Evolutionary conservation across 2,888 invertebrate genomes (phyloP).

Genomic region (Stictocephala bisonia): DNA sequence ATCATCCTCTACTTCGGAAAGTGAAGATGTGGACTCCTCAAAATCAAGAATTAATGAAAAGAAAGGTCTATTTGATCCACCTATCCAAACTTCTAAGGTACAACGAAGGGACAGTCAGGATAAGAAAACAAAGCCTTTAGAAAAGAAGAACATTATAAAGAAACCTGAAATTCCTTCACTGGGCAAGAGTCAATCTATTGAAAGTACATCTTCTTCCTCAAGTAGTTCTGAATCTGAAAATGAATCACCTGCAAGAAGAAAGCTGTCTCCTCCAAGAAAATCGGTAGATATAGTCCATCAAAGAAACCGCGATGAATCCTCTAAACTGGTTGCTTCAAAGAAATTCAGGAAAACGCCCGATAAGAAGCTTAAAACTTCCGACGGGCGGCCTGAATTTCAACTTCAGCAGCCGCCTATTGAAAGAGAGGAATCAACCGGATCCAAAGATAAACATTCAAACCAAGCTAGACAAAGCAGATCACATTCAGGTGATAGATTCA

Average conservation of each 20-base stretch:
- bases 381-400: slow-evolving; percentile 79
- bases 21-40: slow-evolving; percentile 54
- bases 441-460: slow-evolving; percentile 61
- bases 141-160: slow-evolving; percentile 51
- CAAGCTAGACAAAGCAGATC: slow-evolving; percentile 50
- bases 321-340: slow-evolving; percentile 63
- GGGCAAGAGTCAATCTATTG: slow-evolving; percentile 79
- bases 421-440: slow-evolving; percentile 77
- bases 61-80: slow-evolving; percentile 55
- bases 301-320: slow-evolving; percentile 52
- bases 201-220: slow-evolving; percentile 70
- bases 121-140: slow-evolving; percentile 70
- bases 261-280: slow-evolving; percentile 50
- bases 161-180: slow-evolving; percentile 80
- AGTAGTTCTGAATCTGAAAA: slow-evolving; percentile 69
- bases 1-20: slow-evolving; percentile 65
- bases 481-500: slow-evolving; percentile 72
- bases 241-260: slow-evolving; percentile 44
- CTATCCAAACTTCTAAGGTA: slow-evolving; percentile 41
- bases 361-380: slow-evolving; percentile 88
- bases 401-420: slow-evolving; percentile 78
- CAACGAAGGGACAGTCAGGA: slow-evolving; percentile 58
- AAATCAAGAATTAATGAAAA: slow-evolving; percentile 52
- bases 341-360: slow-evolving; percentile 76
- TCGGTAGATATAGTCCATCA: slow-evolving; percentile 41